Percentiles rank a stretch among this genome's conserved stretches.
Evolutionary conservation across 2,888 invertebrate genomes (phyloP).

Genomic region (Gonocerus acuteangulatus): DNA sequence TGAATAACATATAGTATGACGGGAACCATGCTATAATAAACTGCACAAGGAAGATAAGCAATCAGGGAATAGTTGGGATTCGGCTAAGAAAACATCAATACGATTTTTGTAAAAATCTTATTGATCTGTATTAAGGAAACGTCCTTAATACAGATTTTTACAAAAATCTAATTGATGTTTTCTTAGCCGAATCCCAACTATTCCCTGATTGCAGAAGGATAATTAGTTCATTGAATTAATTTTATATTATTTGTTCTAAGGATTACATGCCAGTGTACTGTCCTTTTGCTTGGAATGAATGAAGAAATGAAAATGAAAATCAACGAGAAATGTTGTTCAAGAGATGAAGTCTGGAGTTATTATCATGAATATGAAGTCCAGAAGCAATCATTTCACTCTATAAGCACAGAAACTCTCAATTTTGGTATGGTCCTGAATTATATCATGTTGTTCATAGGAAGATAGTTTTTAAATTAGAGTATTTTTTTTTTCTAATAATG

Average conservation of each 20-base stretch:
- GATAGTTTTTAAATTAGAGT: background rate
- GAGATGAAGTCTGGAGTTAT: slow-evolving; percentile 13
- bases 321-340: slow-evolving; percentile 35
- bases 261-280: slow-evolving; percentile 58
- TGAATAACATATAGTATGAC: no score
- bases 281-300: slow-evolving; percentile 56
- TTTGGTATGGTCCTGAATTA: background rate
- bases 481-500: background rate
- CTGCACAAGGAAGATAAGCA: no score
- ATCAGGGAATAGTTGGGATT: no score
- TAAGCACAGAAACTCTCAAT: background rate
- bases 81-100: no score
- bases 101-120: no score
- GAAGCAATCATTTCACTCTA: background rate
- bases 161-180: no score
- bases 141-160: no score
- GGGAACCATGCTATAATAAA: no score
- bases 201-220: no score
- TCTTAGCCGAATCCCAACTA: no score
- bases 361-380: slow-evolving; percentile 1
- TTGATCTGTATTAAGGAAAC: no score
- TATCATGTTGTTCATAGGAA: background rate
- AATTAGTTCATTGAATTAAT: no score
- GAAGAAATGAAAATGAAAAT: slow-evolving; percentile 49
- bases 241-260: slow-evolving; percentile 43